Evolutionary conservation across 2,113 vertebrate genomes (phyloP).

Genomic region (Dipodomys spectabilis): DNA sequence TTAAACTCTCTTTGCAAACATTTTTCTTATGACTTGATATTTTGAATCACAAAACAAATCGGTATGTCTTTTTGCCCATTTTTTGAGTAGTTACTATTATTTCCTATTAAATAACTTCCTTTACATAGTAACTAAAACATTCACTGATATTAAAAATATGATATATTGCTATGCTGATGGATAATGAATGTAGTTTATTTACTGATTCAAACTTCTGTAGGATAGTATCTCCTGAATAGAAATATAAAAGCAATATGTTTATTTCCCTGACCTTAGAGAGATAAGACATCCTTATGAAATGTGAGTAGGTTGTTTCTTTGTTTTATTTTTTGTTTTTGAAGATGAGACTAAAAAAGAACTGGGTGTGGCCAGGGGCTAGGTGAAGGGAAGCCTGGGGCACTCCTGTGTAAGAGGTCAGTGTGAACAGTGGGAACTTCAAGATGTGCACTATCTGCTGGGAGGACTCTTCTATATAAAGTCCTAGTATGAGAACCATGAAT

Average conservation of each 20-base stretch:
- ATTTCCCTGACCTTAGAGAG: slow-evolving; percentile 34
- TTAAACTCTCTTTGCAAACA: background rate
- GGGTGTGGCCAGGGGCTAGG: background rate
- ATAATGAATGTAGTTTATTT: slow-evolving; percentile 46
- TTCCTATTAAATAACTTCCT: slow-evolving; percentile 47
- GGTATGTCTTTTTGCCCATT: background rate
- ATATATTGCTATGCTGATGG: background rate
- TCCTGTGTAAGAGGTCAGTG: background rate
- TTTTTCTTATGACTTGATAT: slow-evolving; percentile 13
- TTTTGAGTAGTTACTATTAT: slow-evolving; percentile 28
- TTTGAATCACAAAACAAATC: slow-evolving; percentile 21
- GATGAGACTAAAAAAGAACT: too few species aligned
- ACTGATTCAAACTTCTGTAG: background rate
- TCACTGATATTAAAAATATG: background rate
- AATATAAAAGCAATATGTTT: slow-evolving; percentile 1
- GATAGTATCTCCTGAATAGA: slow-evolving; percentile 24
- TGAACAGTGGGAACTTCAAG: too few species aligned
- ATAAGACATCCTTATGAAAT: slow-evolving; percentile 12
- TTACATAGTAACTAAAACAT: background rate
- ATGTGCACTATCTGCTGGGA: background rate
- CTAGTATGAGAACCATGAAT: background rate
- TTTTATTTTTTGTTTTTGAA: background rate
- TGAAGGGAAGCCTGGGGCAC: background rate
- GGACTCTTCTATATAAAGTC: background rate
- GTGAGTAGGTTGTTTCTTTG: background rate